These are phyloP conservation scores for Chouioia cunea DNA, from an alignment of 2,888 invertebrate species.

Conservation along the genomic window DNA sequence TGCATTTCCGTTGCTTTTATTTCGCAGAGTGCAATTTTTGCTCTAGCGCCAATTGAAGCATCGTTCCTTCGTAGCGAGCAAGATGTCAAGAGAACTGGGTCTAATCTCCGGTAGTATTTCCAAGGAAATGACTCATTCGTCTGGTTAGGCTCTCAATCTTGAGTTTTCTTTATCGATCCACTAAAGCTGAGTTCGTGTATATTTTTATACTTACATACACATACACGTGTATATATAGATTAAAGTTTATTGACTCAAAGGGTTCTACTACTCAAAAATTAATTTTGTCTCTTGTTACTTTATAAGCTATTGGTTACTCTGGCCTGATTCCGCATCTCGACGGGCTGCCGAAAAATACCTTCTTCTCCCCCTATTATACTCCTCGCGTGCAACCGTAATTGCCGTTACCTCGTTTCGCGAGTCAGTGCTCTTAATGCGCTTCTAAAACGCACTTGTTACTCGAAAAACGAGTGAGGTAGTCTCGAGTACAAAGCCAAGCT, in stretches of 20 bases:
- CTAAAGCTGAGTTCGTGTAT: neutral
- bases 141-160: constrained; percentile 11
- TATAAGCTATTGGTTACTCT: neutral
- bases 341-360: constrained; percentile 14
- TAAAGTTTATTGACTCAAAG: too few relatives aligned
- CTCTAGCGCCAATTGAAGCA: constrained; percentile 3
- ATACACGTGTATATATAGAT: too few relatives aligned
- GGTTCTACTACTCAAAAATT: too few relatives aligned
- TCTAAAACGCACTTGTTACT: constrained; percentile 18
- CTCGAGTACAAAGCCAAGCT: constrained; percentile 2
- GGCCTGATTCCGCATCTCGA: constrained; percentile 5
- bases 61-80: constrained; percentile 35
- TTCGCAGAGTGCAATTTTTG: constrained; percentile 5
- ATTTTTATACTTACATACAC: too few relatives aligned
- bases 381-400: constrained; percentile 30
- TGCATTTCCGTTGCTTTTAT: too few relatives aligned
- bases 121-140: constrained; percentile 50
- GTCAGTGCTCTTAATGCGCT: constrained; percentile 25
- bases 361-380: neutral
- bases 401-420: constrained; percentile 35
- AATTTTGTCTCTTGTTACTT: too few relatives aligned
- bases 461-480: neutral
- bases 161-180: constrained; percentile 21
- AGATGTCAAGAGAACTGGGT: constrained; percentile 14
- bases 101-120: constrained; percentile 52